phyloP scores from a whole-genome alignment of 2,888 invertebrate genomes.

The Ornithoptera alexandrae region DNA sequence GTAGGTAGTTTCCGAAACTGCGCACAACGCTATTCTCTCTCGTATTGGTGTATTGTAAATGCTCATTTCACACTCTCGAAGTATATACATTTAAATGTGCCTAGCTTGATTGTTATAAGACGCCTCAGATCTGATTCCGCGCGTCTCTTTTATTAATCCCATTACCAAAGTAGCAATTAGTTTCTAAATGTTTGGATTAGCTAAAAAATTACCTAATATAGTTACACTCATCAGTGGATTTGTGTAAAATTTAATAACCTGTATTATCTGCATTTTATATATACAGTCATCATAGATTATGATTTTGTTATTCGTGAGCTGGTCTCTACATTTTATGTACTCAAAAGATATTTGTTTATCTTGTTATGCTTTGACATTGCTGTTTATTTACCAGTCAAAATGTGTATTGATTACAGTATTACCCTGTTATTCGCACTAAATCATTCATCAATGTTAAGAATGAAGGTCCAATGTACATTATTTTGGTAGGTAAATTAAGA shows the following conservation, averaged over 20 bases:
- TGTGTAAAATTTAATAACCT: constrained; percentile 55
- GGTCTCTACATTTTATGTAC: constrained; percentile 74
- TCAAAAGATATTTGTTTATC: constrained; percentile 64
- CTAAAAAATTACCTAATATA: constrained; percentile 11
- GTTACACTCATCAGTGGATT: constrained; percentile 23
- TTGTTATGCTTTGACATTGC: constrained; percentile 48
- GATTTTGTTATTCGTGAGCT: constrained; percentile 64
- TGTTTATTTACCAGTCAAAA: constrained; percentile 49
- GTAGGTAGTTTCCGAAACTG: constrained; percentile 52
- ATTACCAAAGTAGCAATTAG: constrained; percentile 27
- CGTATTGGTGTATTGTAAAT: constrained; percentile 42
- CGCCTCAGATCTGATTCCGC: constrained; percentile 34
- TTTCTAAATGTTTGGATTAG: constrained; percentile 23
- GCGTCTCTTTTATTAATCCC: constrained; percentile 27
- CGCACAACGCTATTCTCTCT: constrained; percentile 59
- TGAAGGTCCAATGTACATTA: constrained; percentile 70
- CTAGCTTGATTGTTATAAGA: constrained; percentile 18
- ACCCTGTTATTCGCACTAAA: constrained; percentile 47
- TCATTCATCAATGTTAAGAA: constrained; percentile 59
- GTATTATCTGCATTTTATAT: constrained; percentile 71
- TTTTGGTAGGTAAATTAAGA: constrained; percentile 70
- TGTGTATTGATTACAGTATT: constrained; percentile 49
- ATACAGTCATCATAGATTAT: constrained; percentile 55
- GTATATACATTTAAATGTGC: constrained; percentile 16
- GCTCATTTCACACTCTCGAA: constrained; percentile 39